Evolutionary conservation across 2,888 invertebrate genomes (phyloP).

Genomic region (Poecilobothrus nobilitatus): DNA sequence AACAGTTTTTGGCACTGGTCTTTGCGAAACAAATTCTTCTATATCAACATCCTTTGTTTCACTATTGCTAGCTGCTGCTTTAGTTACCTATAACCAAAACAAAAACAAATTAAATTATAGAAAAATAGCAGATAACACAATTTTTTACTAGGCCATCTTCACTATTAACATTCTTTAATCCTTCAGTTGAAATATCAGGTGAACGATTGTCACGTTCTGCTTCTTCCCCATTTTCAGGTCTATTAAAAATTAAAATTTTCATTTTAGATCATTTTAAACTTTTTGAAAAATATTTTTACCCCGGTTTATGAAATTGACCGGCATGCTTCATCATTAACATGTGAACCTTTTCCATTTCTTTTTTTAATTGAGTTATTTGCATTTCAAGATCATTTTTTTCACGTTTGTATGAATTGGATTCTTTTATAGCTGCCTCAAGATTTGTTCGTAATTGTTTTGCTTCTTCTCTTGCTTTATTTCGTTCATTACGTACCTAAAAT

Average conservation of each 20-base stretch:
- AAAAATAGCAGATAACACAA: neutral
- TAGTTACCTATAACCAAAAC: constrained; percentile 27
- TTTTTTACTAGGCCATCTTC: constrained; percentile 41
- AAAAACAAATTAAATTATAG: too few species aligned
- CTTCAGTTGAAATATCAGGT: constrained; percentile 44
- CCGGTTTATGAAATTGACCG: constrained; percentile 55
- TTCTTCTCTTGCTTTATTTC: constrained; percentile 88
- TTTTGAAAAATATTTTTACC: constrained; percentile 22
- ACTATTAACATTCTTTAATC: constrained; percentile 43
- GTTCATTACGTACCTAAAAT: constrained; percentile 68
- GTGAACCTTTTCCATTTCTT: constrained; percentile 73
- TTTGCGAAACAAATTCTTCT: constrained; percentile 57
- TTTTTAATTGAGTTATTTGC: constrained; percentile 66
- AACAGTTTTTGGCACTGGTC: constrained; percentile 54
- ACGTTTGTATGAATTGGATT: constrained; percentile 61
- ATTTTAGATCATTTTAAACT: neutral
- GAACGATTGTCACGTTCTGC: constrained; percentile 42
- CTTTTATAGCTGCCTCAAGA: constrained; percentile 69
- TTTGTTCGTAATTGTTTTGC: constrained; percentile 72
- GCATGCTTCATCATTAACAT: constrained; percentile 58
- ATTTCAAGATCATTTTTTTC: constrained; percentile 71
- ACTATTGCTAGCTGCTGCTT: constrained; percentile 27
- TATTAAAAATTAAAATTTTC: constrained; percentile 7
- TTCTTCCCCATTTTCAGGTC: constrained; percentile 35
- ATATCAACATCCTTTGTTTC: constrained; percentile 42